A percentile compares a stretch with the other conserved stretches of the same genome.
Evolutionary conservation across 2,888 invertebrate genomes (phyloP).

Genomic region (Drosophila mettleri): DNA sequence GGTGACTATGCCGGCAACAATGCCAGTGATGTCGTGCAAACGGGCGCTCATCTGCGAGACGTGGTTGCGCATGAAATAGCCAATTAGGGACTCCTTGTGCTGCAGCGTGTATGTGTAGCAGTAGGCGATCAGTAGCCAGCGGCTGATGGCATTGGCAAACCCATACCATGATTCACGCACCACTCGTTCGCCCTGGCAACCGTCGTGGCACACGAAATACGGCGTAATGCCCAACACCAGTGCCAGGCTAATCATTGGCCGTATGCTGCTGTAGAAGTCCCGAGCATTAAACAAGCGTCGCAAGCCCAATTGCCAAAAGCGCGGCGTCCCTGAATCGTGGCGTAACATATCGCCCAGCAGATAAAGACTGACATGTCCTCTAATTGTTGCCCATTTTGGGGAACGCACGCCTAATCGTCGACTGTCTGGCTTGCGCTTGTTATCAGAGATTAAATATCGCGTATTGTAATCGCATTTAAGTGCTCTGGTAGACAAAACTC

Average conservation of each 20-base stretch:
- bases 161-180: slow-evolving; percentile 58
- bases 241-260: slow-evolving; percentile 40
- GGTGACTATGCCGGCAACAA: slow-evolving; percentile 41
- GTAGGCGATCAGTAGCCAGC: slow-evolving; percentile 63
- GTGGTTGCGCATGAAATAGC: slow-evolving; percentile 60
- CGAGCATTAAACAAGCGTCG: slow-evolving; percentile 30
- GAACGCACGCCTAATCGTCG: slow-evolving; percentile 26
- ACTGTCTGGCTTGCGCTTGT: slow-evolving; percentile 15
- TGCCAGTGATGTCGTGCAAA: slow-evolving; percentile 52
- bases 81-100: slow-evolving; percentile 60
- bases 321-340: slow-evolving; percentile 7
- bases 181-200: slow-evolving; percentile 11
- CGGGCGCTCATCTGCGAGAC: slow-evolving; percentile 51
- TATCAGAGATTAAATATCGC: slow-evolving; percentile 49
- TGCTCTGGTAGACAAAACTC: not conserved
- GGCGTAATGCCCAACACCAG: slow-evolving; percentile 61
- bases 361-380: slow-evolving; percentile 11
- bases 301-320: slow-evolving; percentile 20
- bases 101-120: slow-evolving; percentile 46
- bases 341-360: slow-evolving; percentile 38
- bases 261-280: slow-evolving; percentile 58
- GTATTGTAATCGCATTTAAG: slow-evolving; percentile 38
- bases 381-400: slow-evolving; percentile 21
- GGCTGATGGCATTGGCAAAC: slow-evolving; percentile 61
- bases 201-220: slow-evolving; percentile 36